Evolutionary conservation across 2,113 vertebrate genomes (phyloP).

Genomic region (Danionella cerebrum): DNA sequence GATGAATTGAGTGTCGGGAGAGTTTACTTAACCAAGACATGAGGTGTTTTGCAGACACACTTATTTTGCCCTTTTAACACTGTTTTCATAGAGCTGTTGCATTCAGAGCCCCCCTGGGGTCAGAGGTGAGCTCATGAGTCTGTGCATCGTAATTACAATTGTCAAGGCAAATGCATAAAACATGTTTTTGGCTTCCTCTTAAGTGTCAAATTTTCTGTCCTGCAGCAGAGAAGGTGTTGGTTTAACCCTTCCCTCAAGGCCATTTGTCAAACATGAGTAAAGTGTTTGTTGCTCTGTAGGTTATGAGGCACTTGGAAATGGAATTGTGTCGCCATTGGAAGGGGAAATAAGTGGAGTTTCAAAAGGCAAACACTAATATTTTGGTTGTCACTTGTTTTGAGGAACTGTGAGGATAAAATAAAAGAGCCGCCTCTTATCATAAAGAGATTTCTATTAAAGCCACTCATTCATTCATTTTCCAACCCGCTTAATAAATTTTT

Average conservation of each 20-base stretch:
- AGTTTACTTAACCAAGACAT: neutral
- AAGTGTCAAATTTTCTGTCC: constrained; percentile 10
- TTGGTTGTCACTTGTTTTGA: no score
- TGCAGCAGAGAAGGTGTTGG: constrained; percentile 38
- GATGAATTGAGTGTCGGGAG: constrained; percentile 2
- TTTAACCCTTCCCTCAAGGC: constrained; percentile 48
- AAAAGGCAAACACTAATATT: neutral
- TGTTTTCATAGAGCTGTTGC: constrained; percentile 2
- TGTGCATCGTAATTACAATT: constrained; percentile 29
- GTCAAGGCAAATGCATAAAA: constrained; percentile 38
- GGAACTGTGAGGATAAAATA: no score
- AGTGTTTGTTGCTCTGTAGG: constrained; percentile 36
- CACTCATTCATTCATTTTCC: no score
- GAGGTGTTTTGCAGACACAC: constrained; percentile 13
- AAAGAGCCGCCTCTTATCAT: no score
- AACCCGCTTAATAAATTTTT: no score
- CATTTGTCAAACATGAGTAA: constrained; percentile 47
- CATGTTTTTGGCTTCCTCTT: constrained; percentile 7
- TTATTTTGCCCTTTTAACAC: constrained; percentile 28
- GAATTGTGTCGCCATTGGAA: neutral
- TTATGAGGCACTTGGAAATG: constrained; percentile 8
- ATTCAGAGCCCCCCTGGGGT: constrained; percentile 5
- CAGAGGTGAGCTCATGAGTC: constrained; percentile 27
- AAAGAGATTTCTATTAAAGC: no score
- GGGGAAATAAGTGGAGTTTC: neutral